Base-by-base conservation (phyloP, 92 coral and sea anemone species). In the Porites lobata region DNA sequence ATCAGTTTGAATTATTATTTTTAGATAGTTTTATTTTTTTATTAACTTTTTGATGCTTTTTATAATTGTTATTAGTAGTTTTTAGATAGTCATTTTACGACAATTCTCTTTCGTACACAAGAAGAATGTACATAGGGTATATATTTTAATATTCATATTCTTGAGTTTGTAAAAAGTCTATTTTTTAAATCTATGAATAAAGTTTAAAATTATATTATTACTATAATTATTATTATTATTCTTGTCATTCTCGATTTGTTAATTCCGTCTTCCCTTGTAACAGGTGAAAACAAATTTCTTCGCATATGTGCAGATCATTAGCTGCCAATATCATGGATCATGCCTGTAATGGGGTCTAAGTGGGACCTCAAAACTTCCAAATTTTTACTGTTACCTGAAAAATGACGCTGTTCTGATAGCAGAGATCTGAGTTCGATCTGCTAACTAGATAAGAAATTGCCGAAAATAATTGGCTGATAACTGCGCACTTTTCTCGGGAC, bases 221-320 rank as follows among this genome's bases (percentile, higher is more conserved):
- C 1, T 24, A 24, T 24, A 1, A 24, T 24, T 24, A 24, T 24
- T 24, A 1, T 24, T 24, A 24, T 24, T 24, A 24, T 24, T 24
- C 0, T 24, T 24, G 1, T 24, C 26, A 64, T 64, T 64, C 15
- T 64, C 22, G 0, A 15, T 64, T 64, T 64, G 22, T 64, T 15
- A 15, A 64, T 64, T 64, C 69, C 69, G 69, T 64, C 69, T 64
- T 64, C 26, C 69, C 69, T 64, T 64, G 69, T 64, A 64, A 64
- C 69, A 64, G 69, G 22, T 64, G 69, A 14, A 64, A 9, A 64
- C 69, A 64, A n/a, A 64, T 64, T 64, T 64, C 69, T 64, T 64
- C 69, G 69, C 69, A 64, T 22, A 18, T 64, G 69, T 64, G 69
- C 24, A 64, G 69, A 64, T 59, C 4, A 59, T 59, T 59, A 59